Conservation (phyloP, 2,797 vertebrate species). For the Adelosebastes latens region DNA sequence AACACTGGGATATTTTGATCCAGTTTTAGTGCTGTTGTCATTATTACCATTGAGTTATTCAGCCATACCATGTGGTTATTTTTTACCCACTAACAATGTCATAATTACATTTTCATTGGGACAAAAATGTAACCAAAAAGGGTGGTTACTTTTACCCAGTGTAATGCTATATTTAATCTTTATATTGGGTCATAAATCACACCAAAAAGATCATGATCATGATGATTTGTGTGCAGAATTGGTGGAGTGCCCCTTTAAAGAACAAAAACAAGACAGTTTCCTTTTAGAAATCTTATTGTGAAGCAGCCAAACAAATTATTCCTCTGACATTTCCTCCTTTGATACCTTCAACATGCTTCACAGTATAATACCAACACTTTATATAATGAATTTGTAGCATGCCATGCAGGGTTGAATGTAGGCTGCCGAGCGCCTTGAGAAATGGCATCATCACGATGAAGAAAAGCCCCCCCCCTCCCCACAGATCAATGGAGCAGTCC, state of each 20-base stretch:
- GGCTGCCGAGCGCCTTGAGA: not conserved
- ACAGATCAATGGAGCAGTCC: conserved; percentile 34
- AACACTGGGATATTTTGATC: too few relatives aligned
- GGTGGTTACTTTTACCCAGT: not conserved
- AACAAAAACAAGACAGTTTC: not conserved
- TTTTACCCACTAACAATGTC: not conserved
- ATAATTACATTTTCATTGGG: not conserved
- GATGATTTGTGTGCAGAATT: not conserved
- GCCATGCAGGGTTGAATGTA: not conserved
- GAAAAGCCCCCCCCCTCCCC: not conserved
- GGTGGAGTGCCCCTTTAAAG: not conserved
- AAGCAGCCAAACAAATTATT: not conserved
- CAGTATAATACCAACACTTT: not conserved
- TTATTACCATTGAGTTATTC: not conserved
- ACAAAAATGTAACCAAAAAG: not conserved
- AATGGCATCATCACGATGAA: conserved; percentile 1
- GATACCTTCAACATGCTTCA: not conserved
- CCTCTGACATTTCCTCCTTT: not conserved
- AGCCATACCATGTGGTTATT: not conserved
- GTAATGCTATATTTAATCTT: not conserved
- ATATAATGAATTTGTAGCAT: not conserved
- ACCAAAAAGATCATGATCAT: not conserved
- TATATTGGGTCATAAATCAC: not conserved
- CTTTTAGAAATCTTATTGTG: not conserved
- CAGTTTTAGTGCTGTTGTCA: not conserved